Evolutionary conservation across 2,888 invertebrate genomes (phyloP).

Genomic region (Amphipyra tragopoginis): DNA sequence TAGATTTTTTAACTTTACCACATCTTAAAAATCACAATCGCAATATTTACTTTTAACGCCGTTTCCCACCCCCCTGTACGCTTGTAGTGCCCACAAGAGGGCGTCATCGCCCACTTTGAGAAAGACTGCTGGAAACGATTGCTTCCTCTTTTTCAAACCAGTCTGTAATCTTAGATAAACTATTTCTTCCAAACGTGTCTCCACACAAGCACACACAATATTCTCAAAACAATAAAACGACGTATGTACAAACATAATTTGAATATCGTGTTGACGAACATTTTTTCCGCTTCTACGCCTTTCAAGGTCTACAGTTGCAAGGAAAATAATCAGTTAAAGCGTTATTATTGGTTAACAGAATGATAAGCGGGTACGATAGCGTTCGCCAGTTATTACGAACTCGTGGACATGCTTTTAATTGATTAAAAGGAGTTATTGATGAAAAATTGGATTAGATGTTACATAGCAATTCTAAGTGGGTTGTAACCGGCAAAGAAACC

Average conservation of each 20-base stretch:
- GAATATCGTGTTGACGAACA: conserved; percentile 43
- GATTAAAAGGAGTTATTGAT: conserved; percentile 51
- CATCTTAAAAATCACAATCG: no score
- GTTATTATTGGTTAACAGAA: conserved; percentile 72
- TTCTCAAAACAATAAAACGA: background rate
- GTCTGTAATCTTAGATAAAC: no score
- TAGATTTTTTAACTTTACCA: no score
- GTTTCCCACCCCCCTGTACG: no score
- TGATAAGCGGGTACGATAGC: conserved; percentile 70
- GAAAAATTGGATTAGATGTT: conserved; percentile 22
- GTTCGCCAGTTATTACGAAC: conserved; percentile 59
- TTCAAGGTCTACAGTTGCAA: conserved; percentile 57
- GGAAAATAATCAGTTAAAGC: conserved; percentile 66
- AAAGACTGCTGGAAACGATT: no score
- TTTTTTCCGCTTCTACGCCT: conserved; percentile 55
- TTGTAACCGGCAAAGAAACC: no score
- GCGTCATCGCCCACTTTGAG: no score
- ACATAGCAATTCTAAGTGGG: background rate
- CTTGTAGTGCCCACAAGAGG: no score
- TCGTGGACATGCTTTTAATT: conserved; percentile 50
- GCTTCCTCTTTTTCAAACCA: no score
- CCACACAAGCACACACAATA: background rate
- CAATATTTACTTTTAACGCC: no score
- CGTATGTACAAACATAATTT: conserved; percentile 41
- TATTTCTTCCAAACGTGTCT: no score